phyloP scores from a whole-genome alignment of 2,888 invertebrate species.

The Polia nebulosa region DNA sequence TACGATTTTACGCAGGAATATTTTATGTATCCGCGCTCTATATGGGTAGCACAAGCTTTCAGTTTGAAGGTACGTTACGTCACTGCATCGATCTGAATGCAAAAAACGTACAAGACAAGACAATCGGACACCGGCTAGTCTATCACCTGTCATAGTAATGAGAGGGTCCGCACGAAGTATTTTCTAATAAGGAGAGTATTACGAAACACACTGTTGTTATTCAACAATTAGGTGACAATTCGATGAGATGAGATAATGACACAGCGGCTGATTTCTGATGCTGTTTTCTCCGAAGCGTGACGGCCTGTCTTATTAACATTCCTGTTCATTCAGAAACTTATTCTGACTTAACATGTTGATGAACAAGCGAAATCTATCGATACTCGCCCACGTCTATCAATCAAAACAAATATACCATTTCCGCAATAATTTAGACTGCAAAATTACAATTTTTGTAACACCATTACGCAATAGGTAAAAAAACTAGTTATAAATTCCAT shows the following conservation, averaged over 20 bases:
- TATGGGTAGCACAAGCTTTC: conserved; percentile 45
- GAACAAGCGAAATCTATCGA: conserved; percentile 73
- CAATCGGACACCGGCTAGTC: conserved; percentile 70
- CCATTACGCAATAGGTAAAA: conserved; percentile 65
- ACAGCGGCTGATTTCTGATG: conserved; percentile 63
- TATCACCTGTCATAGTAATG: conserved; percentile 71
- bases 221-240: conserved; percentile 81
- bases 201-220: conserved; percentile 77
- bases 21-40: conserved; percentile 41
- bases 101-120: conserved; percentile 69
- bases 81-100: conserved; percentile 69
- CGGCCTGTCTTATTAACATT: conserved; percentile 76
- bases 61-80: conserved; percentile 68
- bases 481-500: conserved; percentile 51
- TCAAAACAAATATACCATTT: conserved; percentile 71
- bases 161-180: conserved; percentile 68
- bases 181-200: conserved; percentile 71
- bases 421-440: conserved; percentile 69
- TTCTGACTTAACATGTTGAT: conserved; percentile 55
- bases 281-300: conserved; percentile 71
- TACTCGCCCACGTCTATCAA: conserved; percentile 72
- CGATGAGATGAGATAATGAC: conserved; percentile 74
- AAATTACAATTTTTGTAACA: conserved; percentile 65
- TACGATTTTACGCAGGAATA: conserved; percentile 47
- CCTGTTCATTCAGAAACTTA: conserved; percentile 66